phyloP scores from a whole-genome alignment of 2,113 vertebrate genomes.

The Myotis davidii region DNA sequence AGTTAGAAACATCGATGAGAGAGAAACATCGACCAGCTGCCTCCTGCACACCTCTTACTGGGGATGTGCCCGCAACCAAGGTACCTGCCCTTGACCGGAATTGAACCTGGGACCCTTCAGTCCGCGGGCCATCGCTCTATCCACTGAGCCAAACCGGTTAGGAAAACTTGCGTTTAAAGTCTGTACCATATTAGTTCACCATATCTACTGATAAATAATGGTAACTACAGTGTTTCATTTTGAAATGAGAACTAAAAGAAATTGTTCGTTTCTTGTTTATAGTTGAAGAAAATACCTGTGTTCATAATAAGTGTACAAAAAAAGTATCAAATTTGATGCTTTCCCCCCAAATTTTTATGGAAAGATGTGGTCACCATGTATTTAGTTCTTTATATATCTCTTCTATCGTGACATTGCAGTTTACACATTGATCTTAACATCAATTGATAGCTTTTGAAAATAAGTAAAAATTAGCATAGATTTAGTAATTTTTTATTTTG shows the following conservation, averaged over 20 bases:
- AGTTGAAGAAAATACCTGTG: slow-evolving; percentile 21
- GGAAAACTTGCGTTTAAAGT: background rate
- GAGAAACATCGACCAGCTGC: too few relatives aligned
- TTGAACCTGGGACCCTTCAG: too few relatives aligned
- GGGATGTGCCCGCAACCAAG: too few relatives aligned
- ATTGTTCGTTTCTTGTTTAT: background rate
- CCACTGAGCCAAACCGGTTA: too few relatives aligned
- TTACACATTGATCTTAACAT: slow-evolving; percentile 23
- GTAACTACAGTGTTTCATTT: slow-evolving; percentile 1
- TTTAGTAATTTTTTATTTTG: background rate
- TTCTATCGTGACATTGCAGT: background rate
- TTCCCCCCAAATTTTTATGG: background rate
- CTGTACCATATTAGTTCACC: background rate
- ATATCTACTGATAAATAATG: background rate
- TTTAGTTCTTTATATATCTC: slow-evolving; percentile 2
- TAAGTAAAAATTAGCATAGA: background rate
- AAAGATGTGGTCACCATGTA: background rate
- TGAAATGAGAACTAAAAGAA: slow-evolving; percentile 50
- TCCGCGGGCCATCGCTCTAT: too few relatives aligned
- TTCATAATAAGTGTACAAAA: background rate
- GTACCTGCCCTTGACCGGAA: too few relatives aligned
- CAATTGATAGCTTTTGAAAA: slow-evolving; percentile 27
- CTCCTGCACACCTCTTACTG: too few relatives aligned
- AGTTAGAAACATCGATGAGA: too few relatives aligned
- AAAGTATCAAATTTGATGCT: slow-evolving; percentile 10